Conservation (phyloP, 1,140 invertebrate genomes). For the Thaumatotibia leucotreta region DNA sequence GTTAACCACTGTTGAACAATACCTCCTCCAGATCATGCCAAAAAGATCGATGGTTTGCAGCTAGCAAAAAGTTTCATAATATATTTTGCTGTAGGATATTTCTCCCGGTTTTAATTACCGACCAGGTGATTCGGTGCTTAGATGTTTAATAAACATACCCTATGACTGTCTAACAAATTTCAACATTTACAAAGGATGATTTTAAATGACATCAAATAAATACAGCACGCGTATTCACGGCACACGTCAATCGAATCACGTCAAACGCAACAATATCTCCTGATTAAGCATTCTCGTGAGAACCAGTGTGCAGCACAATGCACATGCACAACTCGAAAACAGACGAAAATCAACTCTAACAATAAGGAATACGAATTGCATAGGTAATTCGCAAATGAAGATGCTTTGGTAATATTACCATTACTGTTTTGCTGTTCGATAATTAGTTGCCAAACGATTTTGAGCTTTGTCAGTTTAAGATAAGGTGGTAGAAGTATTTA, state of each 20-base stretch:
- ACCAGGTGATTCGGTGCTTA: no score
- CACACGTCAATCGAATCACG: slow-evolving; percentile 37
- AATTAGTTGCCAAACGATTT: background rate
- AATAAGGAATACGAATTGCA: background rate
- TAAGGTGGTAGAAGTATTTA: slow-evolving; percentile 13
- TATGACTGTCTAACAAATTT: no score
- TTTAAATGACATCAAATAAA: no score
- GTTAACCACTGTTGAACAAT: no score
- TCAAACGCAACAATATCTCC: slow-evolving; percentile 27
- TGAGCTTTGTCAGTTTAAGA: slow-evolving; percentile 2
- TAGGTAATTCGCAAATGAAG: background rate
- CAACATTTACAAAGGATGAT: no score
- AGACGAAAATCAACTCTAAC: background rate
- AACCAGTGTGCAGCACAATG: slow-evolving; percentile 11
- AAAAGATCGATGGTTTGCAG: no score
- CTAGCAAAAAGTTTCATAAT: no score
- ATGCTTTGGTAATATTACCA: background rate
- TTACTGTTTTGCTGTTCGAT: background rate
- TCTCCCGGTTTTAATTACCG: no score
- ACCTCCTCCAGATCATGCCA: no score
- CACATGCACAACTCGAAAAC: background rate
- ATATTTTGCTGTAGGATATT: no score
- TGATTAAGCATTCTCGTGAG: slow-evolving; percentile 42
- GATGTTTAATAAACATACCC: no score
- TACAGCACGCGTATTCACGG: no score